Evolutionary conservation across 2,113 vertebrate genomes (phyloP).

Genomic region (Psammodynastes pulverulentus): DNA sequence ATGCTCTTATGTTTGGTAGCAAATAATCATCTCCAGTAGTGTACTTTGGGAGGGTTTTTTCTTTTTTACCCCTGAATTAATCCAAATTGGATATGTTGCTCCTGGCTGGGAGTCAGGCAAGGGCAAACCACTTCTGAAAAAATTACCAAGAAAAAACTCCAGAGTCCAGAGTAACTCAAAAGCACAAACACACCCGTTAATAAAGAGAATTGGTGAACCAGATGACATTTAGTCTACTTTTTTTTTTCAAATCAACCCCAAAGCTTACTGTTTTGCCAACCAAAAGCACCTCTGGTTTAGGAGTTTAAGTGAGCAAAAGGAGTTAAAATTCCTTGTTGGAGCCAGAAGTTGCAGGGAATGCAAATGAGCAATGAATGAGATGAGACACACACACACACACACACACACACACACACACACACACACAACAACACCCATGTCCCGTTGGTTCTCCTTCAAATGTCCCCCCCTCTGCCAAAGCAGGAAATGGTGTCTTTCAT

Average conservation of each 20-base stretch:
- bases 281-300: not conserved
- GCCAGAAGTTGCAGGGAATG: not conserved
- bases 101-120: not conserved
- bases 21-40: not conserved
- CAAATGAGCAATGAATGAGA: not conserved
- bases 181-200: not conserved
- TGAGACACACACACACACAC: not conserved
- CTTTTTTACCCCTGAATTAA: too few relatives aligned
- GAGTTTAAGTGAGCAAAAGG: not conserved
- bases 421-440: not conserved
- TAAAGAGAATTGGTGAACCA: not conserved
- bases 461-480: not conserved
- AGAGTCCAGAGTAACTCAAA: not conserved
- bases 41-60: not conserved
- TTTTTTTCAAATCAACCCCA: not conserved
- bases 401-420: not conserved
- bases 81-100: not conserved
- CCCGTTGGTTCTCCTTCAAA: too few relatives aligned
- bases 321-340: not conserved
- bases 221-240: not conserved
- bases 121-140: not conserved
- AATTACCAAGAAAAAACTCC: not conserved
- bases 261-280: not conserved
- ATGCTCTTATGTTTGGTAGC: not conserved
- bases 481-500: not conserved